phyloP scores from a whole-genome alignment of 1,140 invertebrate species.

The Drosophila mayri region DNA sequence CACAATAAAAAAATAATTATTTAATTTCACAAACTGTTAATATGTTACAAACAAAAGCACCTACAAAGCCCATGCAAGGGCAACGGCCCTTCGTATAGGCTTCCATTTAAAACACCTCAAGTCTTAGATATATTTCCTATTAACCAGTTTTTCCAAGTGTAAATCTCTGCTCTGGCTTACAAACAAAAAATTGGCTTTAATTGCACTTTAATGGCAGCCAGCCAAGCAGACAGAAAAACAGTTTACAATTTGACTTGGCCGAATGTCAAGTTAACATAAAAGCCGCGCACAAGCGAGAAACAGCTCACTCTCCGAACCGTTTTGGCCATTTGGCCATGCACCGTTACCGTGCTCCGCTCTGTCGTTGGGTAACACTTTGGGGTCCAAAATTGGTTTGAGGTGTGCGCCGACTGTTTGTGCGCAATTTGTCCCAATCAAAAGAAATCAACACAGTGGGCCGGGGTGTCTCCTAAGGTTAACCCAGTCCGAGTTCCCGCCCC shows the following conservation, averaged over 20 bases:
- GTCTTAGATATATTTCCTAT: too few relatives aligned
- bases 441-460: constrained; percentile 38
- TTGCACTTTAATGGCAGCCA: constrained; percentile 71
- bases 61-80: neutral
- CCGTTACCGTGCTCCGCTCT: constrained; percentile 14
- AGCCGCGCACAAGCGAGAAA: constrained; percentile 44
- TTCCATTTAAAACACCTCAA: neutral
- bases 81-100: neutral
- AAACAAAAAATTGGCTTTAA: constrained; percentile 59
- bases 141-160: constrained; percentile 11
- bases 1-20: constrained; percentile 4
- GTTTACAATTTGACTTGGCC: constrained; percentile 70
- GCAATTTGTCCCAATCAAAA: constrained; percentile 46
- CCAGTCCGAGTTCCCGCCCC: constrained; percentile 12
- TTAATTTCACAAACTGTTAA: neutral
- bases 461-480: constrained; percentile 52
- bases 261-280: constrained; percentile 75
- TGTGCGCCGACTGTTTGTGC: constrained; percentile 8
- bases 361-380: constrained; percentile 57
- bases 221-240: constrained; percentile 58
- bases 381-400: constrained; percentile 60
- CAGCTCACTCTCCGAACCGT: constrained; percentile 47
- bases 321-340: constrained; percentile 38
- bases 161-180: constrained; percentile 14
- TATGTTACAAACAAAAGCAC: neutral